Evolutionary conservation across 2,888 invertebrate species (phyloP), one percentile per base, ranked within the genome.

Genomic region (Macrosiphum euphorbiae): DNA sequence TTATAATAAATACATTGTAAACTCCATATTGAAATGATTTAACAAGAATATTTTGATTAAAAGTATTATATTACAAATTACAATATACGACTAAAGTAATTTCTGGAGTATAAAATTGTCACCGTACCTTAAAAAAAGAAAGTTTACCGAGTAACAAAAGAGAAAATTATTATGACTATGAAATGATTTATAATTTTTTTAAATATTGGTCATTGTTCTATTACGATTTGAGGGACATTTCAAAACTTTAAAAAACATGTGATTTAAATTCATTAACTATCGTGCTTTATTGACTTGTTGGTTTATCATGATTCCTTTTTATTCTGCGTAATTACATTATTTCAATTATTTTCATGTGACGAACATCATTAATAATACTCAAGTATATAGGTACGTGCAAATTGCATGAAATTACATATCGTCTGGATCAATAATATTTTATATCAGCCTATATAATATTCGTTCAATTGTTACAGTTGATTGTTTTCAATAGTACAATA

Each of bases 41-140:
- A 28, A 47, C 28, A 28, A 47, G 86, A 35, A 84, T 58, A 85
- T 85, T 85, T 50, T 50, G 87, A 87, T 50, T 87, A 47, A 35
- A 78, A 78, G 78, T 78, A 78, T 78, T 78, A 35, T 78, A 44
- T 89, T 89, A 41, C 47, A 50, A 58, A 44, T 89, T 89, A 28
- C 47, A 67, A 58, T 52, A 91, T 41, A 52, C 50, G 41, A 78
- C n/a, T n/a, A 86, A 58, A 44, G 58, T 91, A 52, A 87, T 91
- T 86, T 86, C 86, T 92, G 35, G 58, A 86, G 86, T 61, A 58
- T 91, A 86, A 85, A 50, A 92, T 92, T 92, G 91, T 92, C 91
- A 58, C 91, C 61, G 55, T 85, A 85, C 55, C 55, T 86, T 58
- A 26, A 92, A 92, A 85, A 92, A 87, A 92, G 91, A 92, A 92